Percentiles rank a stretch among this genome's conserved stretches.
phyloP scores from a whole-genome alignment of 2,113 vertebrate genomes.

The Hiodon alosoides region DNA sequence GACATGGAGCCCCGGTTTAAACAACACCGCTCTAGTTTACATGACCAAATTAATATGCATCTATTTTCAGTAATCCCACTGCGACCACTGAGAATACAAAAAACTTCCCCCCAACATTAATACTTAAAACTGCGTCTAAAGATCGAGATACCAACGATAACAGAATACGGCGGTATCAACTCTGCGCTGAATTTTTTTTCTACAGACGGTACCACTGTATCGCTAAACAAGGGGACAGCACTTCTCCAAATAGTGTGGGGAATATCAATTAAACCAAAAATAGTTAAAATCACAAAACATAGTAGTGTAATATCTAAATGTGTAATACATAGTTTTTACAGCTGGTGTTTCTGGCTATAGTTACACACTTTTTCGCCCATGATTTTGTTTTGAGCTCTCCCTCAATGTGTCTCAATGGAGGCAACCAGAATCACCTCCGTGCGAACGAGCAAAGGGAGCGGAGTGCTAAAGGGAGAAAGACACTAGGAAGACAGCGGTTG shows the following conservation, averaged over 20 bases:
- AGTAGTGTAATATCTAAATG: not conserved
- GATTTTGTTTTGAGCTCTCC: conserved; percentile 26
- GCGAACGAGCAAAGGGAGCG: conserved; percentile 45
- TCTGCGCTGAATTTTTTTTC: too few relatives aligned
- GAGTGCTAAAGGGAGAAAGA: conserved; percentile 38
- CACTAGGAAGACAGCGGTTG: conserved; percentile 34
- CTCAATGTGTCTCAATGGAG: conserved; percentile 36
- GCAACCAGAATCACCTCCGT: conserved; percentile 57
- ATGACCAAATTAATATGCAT: too few relatives aligned
- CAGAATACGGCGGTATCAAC: too few relatives aligned
- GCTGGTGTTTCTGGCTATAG: not conserved
- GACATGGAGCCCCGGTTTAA: too few relatives aligned
- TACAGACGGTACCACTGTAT: too few relatives aligned
- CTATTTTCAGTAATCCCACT: too few relatives aligned
- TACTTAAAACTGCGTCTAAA: too few relatives aligned
- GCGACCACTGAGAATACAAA: too few relatives aligned
- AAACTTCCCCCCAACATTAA: too few relatives aligned
- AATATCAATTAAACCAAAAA: not conserved
- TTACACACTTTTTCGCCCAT: not conserved
- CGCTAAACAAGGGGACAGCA: not conserved
- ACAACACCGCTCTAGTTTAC: too few relatives aligned
- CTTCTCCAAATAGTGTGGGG: not conserved
- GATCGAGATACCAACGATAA: too few relatives aligned
- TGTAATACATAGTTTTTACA: not conserved
- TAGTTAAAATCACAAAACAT: not conserved